Percentiles rank a stretch among this genome's conserved stretches.
These are phyloP conservation scores for Salarias fasciatus DNA, from an alignment of 2,797 vertebrate species.

Conservation along the genomic window DNA sequence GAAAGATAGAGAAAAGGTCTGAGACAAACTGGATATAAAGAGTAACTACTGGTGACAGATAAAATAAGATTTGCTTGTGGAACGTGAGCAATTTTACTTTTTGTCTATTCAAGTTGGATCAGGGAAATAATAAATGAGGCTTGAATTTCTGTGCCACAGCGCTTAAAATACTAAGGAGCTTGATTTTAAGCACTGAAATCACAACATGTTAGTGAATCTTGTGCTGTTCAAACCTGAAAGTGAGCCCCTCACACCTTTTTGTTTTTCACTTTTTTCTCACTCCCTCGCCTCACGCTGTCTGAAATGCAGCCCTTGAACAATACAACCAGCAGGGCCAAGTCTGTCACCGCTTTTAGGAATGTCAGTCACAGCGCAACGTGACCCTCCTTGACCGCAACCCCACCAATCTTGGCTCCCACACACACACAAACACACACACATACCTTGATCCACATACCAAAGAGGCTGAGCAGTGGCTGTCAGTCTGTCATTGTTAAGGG, in stretches of 20 bases:
- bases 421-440: conserved; percentile 28
- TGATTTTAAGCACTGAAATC: conserved; percentile 46
- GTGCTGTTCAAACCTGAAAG: conserved; percentile 31
- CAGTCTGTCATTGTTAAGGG: conserved; percentile 67
- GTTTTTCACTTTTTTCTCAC: conserved; percentile 1
- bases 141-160: conserved; percentile 44
- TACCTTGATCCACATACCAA: conserved; percentile 49
- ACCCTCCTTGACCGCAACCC: conserved; percentile 66
- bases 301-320: conserved; percentile 4
- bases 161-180: conserved; percentile 37
- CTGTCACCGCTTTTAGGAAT: conserved; percentile 42
- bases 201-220: conserved; percentile 42
- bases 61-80: conserved; percentile 52
- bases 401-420: conserved; percentile 2
- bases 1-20: conserved; percentile 55
- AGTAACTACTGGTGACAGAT: conserved; percentile 47
- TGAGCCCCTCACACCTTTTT: conserved; percentile 13
- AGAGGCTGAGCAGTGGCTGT: conserved; percentile 64
- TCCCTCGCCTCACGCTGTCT: not conserved
- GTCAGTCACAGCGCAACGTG: conserved; percentile 59
- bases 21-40: conserved; percentile 45
- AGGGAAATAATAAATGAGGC: conserved; percentile 45
- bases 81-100: conserved; percentile 45
- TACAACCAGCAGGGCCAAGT: conserved; percentile 39
- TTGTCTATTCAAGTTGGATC: conserved; percentile 36